Evolutionary conservation across 2,113 vertebrate species (phyloP).

Genomic region (Marmota flaviventris): DNA sequence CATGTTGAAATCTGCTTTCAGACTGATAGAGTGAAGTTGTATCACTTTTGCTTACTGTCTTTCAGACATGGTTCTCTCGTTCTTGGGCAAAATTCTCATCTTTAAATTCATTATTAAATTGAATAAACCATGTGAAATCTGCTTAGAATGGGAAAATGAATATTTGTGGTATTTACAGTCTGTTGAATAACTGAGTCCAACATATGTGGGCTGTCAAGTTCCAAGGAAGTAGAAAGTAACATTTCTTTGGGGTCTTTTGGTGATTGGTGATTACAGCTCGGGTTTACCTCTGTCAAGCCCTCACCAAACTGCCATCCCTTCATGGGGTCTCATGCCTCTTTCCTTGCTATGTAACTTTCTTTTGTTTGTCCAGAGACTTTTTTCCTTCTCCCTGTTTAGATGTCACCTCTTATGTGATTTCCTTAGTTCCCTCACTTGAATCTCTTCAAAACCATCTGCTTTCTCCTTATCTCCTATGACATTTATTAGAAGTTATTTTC

Average conservation of each 20-base stretch:
- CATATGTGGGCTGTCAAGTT: neutral
- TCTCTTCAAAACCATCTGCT: neutral
- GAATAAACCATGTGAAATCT: neutral
- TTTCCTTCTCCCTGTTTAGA: neutral
- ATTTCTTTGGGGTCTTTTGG: neutral
- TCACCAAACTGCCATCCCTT: neutral
- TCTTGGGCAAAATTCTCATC: slow-evolving; percentile 7
- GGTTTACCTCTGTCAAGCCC: neutral
- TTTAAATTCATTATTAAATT: neutral
- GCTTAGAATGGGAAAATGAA: neutral
- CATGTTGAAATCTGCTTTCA: neutral
- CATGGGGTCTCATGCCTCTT: neutral
- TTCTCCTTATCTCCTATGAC: neutral
- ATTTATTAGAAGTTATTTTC: neutral
- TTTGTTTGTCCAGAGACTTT: neutral
- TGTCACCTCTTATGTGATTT: neutral
- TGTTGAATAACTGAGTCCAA: neutral
- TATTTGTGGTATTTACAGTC: slow-evolving; percentile 3
- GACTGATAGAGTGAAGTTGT: neutral
- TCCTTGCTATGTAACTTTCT: neutral
- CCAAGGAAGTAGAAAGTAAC: neutral
- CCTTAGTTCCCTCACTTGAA: neutral
- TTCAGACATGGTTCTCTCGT: neutral
- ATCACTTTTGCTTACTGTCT: neutral
- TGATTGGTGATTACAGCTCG: neutral